These are phyloP conservation scores for Chamaetylas fuelleborni DNA, from an alignment of 2,113 vertebrate genomes.

Conservation along the genomic window DNA sequence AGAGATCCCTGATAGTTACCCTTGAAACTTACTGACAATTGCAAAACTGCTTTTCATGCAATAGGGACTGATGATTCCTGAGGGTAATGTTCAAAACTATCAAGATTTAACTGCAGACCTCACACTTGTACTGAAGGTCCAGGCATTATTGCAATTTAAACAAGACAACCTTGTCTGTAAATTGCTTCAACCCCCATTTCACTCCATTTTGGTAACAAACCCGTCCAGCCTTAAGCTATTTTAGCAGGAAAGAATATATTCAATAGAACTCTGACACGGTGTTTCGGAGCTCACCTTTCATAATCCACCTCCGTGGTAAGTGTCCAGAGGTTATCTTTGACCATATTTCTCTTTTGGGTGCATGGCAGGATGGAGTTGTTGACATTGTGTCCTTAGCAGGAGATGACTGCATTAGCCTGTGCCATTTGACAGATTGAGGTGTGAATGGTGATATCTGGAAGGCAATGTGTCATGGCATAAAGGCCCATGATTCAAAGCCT, in stretches of 20 bases:
- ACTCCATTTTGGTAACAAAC: not conserved
- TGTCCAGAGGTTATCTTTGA: conserved; percentile 10
- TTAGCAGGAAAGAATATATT: not conserved
- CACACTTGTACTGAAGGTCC: fast-evolving
- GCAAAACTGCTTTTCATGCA: not conserved
- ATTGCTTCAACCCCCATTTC: not conserved
- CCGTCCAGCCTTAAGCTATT: not conserved
- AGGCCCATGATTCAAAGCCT: not conserved
- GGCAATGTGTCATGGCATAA: not conserved
- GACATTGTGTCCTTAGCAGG: not conserved
- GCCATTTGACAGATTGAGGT: not conserved
- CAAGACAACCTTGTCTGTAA: not conserved
- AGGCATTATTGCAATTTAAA: not conserved
- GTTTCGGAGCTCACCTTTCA: not conserved
- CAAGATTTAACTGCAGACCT: not conserved
- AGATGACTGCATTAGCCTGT: not conserved
- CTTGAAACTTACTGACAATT: not conserved
- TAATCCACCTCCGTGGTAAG: not conserved
- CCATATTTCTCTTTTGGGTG: not conserved
- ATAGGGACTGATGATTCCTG: not conserved
- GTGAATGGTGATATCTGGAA: not conserved
- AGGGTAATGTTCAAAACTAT: not conserved
- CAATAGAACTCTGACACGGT: not conserved
- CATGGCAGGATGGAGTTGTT: not conserved
- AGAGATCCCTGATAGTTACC: not conserved